Evolutionary conservation across 2,888 invertebrate genomes (phyloP), one percentile per base, ranked within the genome.

Genomic region (Platycheirus albimanus): DNA sequence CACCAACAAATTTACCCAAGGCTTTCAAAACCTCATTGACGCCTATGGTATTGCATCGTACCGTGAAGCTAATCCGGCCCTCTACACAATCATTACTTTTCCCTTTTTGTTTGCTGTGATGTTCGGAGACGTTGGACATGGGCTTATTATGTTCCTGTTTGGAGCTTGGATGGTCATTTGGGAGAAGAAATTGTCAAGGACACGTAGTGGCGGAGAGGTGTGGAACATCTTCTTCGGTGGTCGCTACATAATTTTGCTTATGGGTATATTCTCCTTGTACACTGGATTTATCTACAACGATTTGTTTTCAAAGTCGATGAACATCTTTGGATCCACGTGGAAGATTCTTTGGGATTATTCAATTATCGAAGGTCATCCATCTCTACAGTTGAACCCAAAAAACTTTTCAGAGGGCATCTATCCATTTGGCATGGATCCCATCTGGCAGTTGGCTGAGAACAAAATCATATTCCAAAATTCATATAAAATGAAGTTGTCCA

Each of bases 281-380:
- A 99, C 99, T 2, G 99, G 99, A 0, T 89, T 99, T n/a, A 95
- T 99, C 84, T 99, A 99, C 92, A 99, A 99, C 91, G 99, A 99
- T 90, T 92, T 97, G 38, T 99, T 99, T 92, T 97, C 98, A 33
- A 99, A 98, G 90, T 96, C 98, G 1, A 90, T 99, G 86, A 99
- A 99, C 89, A 93, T 99, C 45, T 99, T 99, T 91, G 97, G 97
- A 0, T 96, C 97, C 0, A 92, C 95, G 61, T 99, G 98, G 98
- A 88, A 88, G 4, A 92, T 92, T 54, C 92, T 91, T 85, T 94
- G 93, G 87, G 92, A 94, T 86, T 88, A 89, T 17, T 90, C 92
- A 0, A 92, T 92, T 0, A 87, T 93, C 3, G 63, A 86, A 41
- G 24, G 87, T 0, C 92, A 93, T 85, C 90, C 91, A 30, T 87